phyloP scores from a whole-genome alignment of 2,113 vertebrate species.

The Anarrhichthys ocellatus region DNA sequence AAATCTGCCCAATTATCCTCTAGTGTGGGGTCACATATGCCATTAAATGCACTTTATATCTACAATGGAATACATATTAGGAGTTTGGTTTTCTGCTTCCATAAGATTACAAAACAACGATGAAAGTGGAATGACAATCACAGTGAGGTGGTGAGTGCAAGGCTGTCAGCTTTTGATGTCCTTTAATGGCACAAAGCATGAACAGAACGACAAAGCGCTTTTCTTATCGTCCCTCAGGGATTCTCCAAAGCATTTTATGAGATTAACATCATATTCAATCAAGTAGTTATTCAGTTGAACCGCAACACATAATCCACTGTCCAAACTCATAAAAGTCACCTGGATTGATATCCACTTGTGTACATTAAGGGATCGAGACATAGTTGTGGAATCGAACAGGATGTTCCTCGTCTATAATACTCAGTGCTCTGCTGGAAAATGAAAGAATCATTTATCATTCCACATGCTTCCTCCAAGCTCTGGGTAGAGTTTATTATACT shows the following conservation, averaged over 20 bases:
- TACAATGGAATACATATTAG: neutral
- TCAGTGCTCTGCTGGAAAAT: neutral
- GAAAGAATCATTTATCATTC: neutral
- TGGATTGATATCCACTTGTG: neutral
- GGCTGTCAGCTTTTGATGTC: constrained; percentile 27
- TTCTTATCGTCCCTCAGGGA: constrained; percentile 27
- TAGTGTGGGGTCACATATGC: neutral
- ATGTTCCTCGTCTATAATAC: neutral
- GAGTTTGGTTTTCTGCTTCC: constrained; percentile 8
- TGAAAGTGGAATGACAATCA: constrained; percentile 2
- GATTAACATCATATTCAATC: constrained; percentile 31
- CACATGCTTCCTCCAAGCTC: no score
- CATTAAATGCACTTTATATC: neutral
- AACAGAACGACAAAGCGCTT: neutral
- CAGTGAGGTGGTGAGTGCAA: constrained; percentile 19
- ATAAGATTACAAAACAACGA: neutral
- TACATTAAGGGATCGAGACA: neutral
- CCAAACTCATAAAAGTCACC: neutral
- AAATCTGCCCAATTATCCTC: neutral
- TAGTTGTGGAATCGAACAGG: neutral
- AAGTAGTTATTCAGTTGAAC: constrained; percentile 7
- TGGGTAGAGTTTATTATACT: neutral
- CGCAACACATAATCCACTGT: constrained; percentile 2
- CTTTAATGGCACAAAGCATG: constrained; percentile 13
- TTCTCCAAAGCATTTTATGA: constrained; percentile 20